These are phyloP conservation scores for Centrocercus urophasianus DNA, from an alignment of 2,113 vertebrate species.

Conservation along the genomic window DNA sequence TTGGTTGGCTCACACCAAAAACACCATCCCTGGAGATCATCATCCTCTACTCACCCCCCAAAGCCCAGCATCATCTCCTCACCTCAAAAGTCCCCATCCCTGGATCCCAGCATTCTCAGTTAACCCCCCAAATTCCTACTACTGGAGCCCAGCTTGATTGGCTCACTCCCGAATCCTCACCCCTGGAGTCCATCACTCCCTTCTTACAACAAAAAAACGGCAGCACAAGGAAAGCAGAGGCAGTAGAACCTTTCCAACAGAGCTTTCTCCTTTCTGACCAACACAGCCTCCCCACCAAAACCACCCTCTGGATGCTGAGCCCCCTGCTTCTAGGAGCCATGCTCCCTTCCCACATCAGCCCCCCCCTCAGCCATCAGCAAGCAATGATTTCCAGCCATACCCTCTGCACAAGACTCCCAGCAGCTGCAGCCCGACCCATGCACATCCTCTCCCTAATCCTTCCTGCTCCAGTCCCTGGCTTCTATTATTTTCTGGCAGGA, in stretches of 20 bases:
- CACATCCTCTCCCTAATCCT: conserved; percentile 67
- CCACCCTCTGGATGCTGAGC: accelerated
- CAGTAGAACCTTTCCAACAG: accelerated
- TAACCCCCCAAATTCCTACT: accelerated
- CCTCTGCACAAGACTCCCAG: conserved; percentile 36
- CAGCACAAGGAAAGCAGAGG: neutral
- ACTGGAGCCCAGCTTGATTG: neutral
- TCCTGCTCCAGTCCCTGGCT: conserved; percentile 53
- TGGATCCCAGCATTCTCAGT: neutral
- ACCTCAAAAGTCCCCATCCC: neutral
- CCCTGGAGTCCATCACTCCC: neutral
- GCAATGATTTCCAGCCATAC: conserved; percentile 61
- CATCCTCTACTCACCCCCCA: neutral
- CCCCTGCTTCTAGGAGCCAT: neutral
- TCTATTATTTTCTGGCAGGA: conserved; percentile 74
- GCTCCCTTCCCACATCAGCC: neutral
- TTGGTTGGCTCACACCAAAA: too few relatives aligned
- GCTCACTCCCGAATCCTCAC: neutral
- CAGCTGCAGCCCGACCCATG: conserved; percentile 59
- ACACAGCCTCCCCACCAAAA: neutral
- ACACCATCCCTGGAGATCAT: neutral
- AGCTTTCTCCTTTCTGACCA: neutral
- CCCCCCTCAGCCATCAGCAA: neutral
- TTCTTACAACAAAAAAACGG: accelerated
- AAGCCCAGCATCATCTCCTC: neutral